Evolutionary conservation across 2,797 vertebrate genomes (phyloP), one percentile per base, ranked within the genome.

Genomic region (Crocidura indochinensis): DNA sequence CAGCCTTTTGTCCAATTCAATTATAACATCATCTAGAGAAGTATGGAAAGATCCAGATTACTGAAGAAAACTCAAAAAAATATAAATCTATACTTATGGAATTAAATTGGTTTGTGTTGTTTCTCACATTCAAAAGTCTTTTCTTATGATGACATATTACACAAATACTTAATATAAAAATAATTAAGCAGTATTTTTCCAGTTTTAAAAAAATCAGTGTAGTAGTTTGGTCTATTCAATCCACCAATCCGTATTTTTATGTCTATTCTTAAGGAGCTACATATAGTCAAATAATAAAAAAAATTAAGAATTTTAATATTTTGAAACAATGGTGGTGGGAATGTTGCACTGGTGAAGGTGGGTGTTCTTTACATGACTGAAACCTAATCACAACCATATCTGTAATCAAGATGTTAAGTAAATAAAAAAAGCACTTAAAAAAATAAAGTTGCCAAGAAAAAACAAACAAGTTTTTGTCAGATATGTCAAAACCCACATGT

Each of bases 81-180:
- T 1, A 22, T 24, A 27, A 19, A 20, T 8, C 69, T 29, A 0
- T 0, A 11, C 11, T 10, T 79, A 53, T 5, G 26, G 29, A 60
- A 14, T 6, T 46, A 26, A 29, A 22, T 26, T 85, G 62, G n/a
- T 2, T 26, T 65, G n/a, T 76, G 27, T 77, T 29, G 6, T 65
- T 56, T 9, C 14, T 10, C 2, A 26, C 68, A 56, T 72, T 71
- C 20, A 27, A 1, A 71, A 65, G 29, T 9, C 5, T 8, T 84
- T 91, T 72, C n/a, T 87, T 86, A 47, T 67, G 65, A 47, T 49
- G 26, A 76, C 94, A 92, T 84, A 22, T 75, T 67, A 69, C 87
- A 1, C 3, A 71, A 85, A 91, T 69, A 0, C n/a, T 84, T 73
- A 73, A n/a, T 10, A 64, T 29, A 15, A 67, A 69, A 72, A 20